These are phyloP conservation scores for Oceanites oceanicus DNA, from an alignment of 2,113 vertebrate genomes.

Conservation along the genomic window DNA sequence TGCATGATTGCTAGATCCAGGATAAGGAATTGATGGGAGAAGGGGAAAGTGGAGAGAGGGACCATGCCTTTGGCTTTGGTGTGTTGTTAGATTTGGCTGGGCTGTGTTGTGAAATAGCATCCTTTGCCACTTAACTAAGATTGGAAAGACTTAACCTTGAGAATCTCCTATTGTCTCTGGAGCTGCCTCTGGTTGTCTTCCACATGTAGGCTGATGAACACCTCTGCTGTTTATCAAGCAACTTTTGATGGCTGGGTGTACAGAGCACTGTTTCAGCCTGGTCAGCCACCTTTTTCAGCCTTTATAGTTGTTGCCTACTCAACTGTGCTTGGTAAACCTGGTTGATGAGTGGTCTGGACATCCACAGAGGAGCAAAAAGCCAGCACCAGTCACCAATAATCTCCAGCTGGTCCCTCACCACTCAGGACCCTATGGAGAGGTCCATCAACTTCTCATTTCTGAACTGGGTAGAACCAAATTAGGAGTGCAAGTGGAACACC, in stretches of 20 bases:
- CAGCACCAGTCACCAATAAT: background rate
- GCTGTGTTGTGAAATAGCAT: background rate
- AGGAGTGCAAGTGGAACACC: background rate
- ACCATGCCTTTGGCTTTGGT: background rate
- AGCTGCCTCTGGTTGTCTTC: background rate
- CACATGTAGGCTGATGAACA: background rate
- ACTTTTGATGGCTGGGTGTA: background rate
- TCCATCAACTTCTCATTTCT: background rate
- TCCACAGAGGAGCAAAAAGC: background rate
- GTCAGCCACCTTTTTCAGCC: background rate
- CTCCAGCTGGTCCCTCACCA: background rate
- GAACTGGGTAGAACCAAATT: background rate
- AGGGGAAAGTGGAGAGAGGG: background rate
- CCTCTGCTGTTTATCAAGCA: background rate
- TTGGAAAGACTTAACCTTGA: background rate
- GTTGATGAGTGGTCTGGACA: background rate
- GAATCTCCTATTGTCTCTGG: background rate
- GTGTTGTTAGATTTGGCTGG: background rate
- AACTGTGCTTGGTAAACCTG: background rate
- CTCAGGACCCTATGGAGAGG: background rate
- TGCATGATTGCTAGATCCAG: background rate
- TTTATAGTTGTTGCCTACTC: background rate
- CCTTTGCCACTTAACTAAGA: background rate
- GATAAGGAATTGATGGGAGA: background rate
- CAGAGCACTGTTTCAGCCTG: background rate